Base-by-base conservation (phyloP, 2,888 invertebrate species). In the Alentia gelatinosa region DNA sequence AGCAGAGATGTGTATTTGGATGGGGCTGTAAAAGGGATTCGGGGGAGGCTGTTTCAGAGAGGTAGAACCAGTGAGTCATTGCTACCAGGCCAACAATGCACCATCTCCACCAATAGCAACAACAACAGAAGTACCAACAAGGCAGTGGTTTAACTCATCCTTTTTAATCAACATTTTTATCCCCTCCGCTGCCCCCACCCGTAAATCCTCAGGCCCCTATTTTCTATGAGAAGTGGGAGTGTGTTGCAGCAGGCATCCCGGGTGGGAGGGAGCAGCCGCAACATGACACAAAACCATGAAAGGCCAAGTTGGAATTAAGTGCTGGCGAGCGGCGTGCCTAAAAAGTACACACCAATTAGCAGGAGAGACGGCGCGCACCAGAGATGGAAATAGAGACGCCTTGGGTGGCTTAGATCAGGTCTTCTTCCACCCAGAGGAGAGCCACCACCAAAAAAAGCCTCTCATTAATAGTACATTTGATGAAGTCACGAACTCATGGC, bases 201-300 rank as follows among this genome's bases (percentile, higher is more conserved):
- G n/a, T n/a, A n/a, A n/a, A n/a, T n/a, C n/a, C n/a, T n/a, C n/a
- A n/a, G n/a, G n/a, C n/a, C 56, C 56, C 56, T 19, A 56, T 56
- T 56, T 56, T 19, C 56, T n/a, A 19, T 4, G 47, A 42, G 47
- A 42, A 15, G n/a, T 9, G n/a, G 56, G 56, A 56, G 56, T n/a
- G 56, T 1, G 3, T 12, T 12, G 23, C 56, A 56, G 56, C 56
- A 9, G 56, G 56, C 56, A n/a, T 56, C 56, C 56, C 56, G 23
- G 5, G 79, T 39, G 39, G 23, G 79, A 26, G 79, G 35, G 5
- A 79, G 23, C 39, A 35, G 39, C 79, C 79, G 37, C 79, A 79
- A 79, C 79, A 79, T 79, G 79, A 79, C 79, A 79, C 79, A 35
- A 35, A 68, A 35, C 79, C 79, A 79, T 37, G 79, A 79, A 79